Conservation (phyloP, 2,888 invertebrate species). For the Pristionchus arcanus region DNA sequence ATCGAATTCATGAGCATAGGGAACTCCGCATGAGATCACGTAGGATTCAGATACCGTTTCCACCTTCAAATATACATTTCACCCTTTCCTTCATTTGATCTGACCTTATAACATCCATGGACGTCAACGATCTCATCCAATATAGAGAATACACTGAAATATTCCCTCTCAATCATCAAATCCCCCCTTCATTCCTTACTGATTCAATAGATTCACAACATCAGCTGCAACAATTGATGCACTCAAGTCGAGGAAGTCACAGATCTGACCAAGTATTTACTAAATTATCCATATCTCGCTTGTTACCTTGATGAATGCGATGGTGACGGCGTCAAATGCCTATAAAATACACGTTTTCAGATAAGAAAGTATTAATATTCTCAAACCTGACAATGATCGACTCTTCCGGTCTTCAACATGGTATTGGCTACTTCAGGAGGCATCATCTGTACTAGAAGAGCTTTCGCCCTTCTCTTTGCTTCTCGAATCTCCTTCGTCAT, state of each 20-base stretch:
- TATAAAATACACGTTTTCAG: conserved; percentile 79
- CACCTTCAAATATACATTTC: conserved; percentile 51
- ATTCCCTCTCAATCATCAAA: background rate
- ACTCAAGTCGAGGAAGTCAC: conserved; percentile 92
- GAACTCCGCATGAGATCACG: conserved; percentile 72
- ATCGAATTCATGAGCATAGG: conserved; percentile 58
- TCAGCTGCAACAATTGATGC: conserved; percentile 96
- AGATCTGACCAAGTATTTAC: conserved; percentile 55
- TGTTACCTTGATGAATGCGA: conserved; percentile 93
- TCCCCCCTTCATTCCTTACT: background rate
- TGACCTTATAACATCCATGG: conserved; percentile 83
- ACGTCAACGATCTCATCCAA: conserved; percentile 94
- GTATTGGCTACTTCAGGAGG: conserved; percentile 86
- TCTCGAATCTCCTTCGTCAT: conserved; percentile 96
- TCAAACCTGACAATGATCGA: conserved; percentile 61
- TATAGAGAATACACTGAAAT: conserved; percentile 64
- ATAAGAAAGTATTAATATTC: background rate
- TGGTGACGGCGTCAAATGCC: conserved; percentile 96
- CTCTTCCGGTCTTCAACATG: conserved; percentile 64
- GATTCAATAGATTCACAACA: conserved; percentile 95
- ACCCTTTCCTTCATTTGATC: background rate
- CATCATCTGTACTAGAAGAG: conserved; percentile 97
- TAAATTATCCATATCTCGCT: background rate
- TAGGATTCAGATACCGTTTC: conserved; percentile 74
- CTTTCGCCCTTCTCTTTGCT: conserved; percentile 96